Evolutionary conservation across 37 sponge, comb jelly and placozoan genomes (phyloP).

Genomic region (Mnemiopsis leidyi): DNA sequence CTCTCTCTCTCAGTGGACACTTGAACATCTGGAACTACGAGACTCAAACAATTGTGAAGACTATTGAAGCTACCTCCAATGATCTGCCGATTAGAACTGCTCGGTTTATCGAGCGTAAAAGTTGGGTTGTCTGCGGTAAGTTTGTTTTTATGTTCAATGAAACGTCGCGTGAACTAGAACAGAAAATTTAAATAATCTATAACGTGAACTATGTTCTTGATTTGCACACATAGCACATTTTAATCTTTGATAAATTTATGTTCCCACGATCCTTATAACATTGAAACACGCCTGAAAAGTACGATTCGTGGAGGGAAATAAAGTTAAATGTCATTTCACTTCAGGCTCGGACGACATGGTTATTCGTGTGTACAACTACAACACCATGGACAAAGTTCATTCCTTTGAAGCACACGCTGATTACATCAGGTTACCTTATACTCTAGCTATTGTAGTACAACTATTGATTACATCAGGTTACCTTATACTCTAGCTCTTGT

Average conservation of each 20-base stretch:
- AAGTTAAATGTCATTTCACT: too few relatives aligned
- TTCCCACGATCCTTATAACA: too few relatives aligned
- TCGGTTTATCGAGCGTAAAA: constrained; percentile 90
- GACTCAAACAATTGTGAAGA: constrained; percentile 70
- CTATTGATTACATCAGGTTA: too few relatives aligned
- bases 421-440: constrained; percentile 81
- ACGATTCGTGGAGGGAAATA: too few relatives aligned
- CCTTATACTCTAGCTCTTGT: too few relatives aligned
- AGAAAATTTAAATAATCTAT: too few relatives aligned
- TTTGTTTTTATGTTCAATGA: constrained; percentile 71
- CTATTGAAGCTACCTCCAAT: constrained; percentile 63
- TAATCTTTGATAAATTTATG: too few relatives aligned
- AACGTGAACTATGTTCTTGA: too few relatives aligned
- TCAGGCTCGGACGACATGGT: constrained; percentile 84
- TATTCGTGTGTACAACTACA: constrained; percentile 94
- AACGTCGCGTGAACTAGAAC: too few relatives aligned
- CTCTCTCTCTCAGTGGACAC: constrained; percentile 79
- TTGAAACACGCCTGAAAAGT: too few relatives aligned
- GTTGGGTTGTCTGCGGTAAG: constrained; percentile 94
- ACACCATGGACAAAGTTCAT: constrained; percentile 95
- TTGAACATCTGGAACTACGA: constrained; percentile 98
- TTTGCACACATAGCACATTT: too few relatives aligned
- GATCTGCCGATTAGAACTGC: constrained; percentile 81
- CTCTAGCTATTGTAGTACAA: too few relatives aligned
- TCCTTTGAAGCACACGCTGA: constrained; percentile 94